phyloP scores from a whole-genome alignment of 2,888 invertebrate species.

The Cantharis nigra region DNA sequence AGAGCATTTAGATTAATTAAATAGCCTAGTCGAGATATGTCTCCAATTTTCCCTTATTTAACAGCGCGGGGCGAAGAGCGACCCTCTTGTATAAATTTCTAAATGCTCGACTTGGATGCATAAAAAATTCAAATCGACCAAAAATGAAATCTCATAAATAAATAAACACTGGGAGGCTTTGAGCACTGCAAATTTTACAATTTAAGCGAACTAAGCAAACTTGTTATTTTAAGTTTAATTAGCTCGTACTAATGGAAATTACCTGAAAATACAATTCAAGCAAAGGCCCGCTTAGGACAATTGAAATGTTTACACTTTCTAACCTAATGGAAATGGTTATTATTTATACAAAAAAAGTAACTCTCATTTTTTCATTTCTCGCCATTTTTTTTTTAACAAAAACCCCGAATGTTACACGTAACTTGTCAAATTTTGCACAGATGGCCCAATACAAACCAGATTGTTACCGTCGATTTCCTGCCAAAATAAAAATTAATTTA shows the following conservation, averaged over 20 bases:
- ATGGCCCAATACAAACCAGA: too few relatives aligned
- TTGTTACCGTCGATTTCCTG: background rate
- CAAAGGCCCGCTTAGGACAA: background rate
- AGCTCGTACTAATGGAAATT: background rate
- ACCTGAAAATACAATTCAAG: background rate
- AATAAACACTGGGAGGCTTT: background rate
- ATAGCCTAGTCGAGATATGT: conserved; percentile 8
- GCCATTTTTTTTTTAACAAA: background rate
- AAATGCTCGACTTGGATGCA: background rate
- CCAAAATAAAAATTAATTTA: background rate
- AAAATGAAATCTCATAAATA: background rate
- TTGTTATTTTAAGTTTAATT: background rate
- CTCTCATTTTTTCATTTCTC: background rate
- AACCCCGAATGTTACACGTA: background rate
- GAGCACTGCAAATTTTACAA: background rate
- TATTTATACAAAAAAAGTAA: background rate
- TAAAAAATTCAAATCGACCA: background rate
- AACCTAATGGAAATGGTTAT: background rate
- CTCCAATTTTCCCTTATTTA: conserved; percentile 8
- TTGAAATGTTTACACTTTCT: background rate
- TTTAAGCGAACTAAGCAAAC: background rate
- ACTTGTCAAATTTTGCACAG: background rate
- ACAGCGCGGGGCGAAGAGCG: background rate
- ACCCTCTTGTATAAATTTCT: background rate
- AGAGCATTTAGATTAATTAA: conserved; percentile 19